Evolutionary conservation across 2,113 vertebrate genomes (phyloP).

Genomic region (Vombatus ursinus): DNA sequence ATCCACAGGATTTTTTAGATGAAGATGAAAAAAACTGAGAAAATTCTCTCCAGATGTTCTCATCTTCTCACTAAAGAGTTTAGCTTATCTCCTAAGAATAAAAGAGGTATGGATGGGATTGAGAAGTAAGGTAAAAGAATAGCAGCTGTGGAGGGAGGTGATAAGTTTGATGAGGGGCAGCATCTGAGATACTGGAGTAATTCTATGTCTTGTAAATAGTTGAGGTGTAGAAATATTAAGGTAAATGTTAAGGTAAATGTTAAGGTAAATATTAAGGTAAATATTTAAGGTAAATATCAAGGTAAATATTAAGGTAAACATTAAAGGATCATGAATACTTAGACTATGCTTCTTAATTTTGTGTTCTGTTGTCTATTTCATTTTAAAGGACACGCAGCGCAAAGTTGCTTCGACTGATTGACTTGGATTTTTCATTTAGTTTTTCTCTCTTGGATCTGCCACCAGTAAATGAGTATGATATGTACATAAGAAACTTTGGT

Average conservation of each 20-base stretch:
- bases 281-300: no score
- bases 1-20: neutral
- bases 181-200: neutral
- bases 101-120: neutral
- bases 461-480: slow-evolving; percentile 95
- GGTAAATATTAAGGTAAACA: neutral
- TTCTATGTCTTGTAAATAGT: neutral
- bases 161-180: neutral
- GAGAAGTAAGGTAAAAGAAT: neutral
- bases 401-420: slow-evolving; percentile 92
- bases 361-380: slow-evolving; percentile 58
- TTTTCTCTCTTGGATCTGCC: slow-evolving; percentile 92
- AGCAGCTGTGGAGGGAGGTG: neutral
- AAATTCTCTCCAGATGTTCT: neutral
- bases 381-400: slow-evolving; percentile 88
- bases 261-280: neutral
- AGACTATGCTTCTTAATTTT: slow-evolving; percentile 23
- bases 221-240: neutral
- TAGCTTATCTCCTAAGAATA: neutral
- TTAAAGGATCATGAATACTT: neutral
- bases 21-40: neutral
- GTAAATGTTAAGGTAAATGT: neutral
- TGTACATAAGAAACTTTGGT: slow-evolving; percentile 96
- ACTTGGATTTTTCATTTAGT: slow-evolving; percentile 93
- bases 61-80: neutral